A percentile compares a stretch with the other conserved stretches of the same genome.
phyloP scores from a whole-genome alignment of 2,797 vertebrate species.

The Sebastes paucispinis region DNA sequence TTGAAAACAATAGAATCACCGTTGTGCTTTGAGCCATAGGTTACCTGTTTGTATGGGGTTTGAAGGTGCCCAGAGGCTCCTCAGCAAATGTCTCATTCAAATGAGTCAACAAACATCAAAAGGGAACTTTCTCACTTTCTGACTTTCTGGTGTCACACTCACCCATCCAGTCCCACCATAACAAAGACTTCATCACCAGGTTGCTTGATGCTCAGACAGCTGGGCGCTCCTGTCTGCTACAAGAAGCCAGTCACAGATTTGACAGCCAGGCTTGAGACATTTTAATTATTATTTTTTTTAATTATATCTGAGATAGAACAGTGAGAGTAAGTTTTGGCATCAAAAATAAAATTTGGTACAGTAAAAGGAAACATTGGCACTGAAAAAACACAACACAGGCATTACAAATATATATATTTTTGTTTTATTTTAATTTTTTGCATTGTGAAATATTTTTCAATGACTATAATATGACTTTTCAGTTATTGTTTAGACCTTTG shows the following conservation, averaged over 20 bases:
- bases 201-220: conserved; percentile 42
- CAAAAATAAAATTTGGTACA: too few relatives aligned
- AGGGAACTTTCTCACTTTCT: conserved; percentile 60
- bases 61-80: not conserved
- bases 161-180: not conserved
- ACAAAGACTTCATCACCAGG: conserved; percentile 39
- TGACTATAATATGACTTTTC: too few relatives aligned
- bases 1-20: not conserved
- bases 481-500: too few relatives aligned
- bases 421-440: too few relatives aligned
- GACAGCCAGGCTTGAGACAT: not conserved
- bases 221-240: conserved; percentile 15
- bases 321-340: too few relatives aligned
- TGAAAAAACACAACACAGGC: too few relatives aligned
- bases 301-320: too few relatives aligned
- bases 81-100: conserved; percentile 56
- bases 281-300: too few relatives aligned
- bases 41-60: not conserved
- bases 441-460: too few relatives aligned
- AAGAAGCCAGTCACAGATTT: not conserved
- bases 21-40: not conserved
- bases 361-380: too few relatives aligned
- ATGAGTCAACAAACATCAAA: conserved; percentile 72
- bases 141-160: conserved; percentile 56
- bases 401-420: too few relatives aligned